Evolutionary conservation across 2,113 vertebrate species (phyloP).

Genomic region (Psettodes erumei): DNA sequence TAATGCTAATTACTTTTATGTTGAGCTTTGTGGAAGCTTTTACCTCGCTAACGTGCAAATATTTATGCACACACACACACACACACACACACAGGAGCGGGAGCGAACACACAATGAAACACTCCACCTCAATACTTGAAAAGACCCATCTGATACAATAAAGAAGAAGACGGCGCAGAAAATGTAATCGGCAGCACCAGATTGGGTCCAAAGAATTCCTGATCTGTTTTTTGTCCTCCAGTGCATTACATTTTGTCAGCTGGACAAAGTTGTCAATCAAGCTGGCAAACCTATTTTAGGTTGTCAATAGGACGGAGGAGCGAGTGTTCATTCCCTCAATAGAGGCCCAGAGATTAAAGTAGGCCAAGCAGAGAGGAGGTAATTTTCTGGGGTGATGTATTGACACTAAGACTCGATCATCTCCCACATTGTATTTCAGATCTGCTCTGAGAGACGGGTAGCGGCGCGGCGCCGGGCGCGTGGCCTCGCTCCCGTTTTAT

Average conservation of each 20-base stretch:
- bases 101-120: constrained; percentile 42
- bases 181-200: constrained; percentile 79
- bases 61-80: constrained; percentile 27
- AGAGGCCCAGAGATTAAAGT: constrained; percentile 84
- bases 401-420: constrained; percentile 81
- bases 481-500: constrained; percentile 2
- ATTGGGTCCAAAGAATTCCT: constrained; percentile 81
- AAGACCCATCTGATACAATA: constrained; percentile 77
- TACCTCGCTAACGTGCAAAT: constrained; percentile 41
- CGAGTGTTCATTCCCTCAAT: constrained; percentile 79
- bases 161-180: constrained; percentile 71
- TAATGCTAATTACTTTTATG: constrained; percentile 60
- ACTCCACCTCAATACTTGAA: constrained; percentile 69
- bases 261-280: constrained; percentile 87
- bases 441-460: constrained; percentile 50
- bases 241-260: constrained; percentile 82
- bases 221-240: constrained; percentile 78
- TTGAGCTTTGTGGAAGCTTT: constrained; percentile 40
- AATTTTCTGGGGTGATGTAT: constrained; percentile 82
- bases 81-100: neutral
- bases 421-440: constrained; percentile 74
- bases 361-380: constrained; percentile 82
- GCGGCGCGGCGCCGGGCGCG: constrained; percentile 3
- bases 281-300: constrained; percentile 83
- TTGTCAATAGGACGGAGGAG: constrained; percentile 82